Conservation (phyloP, 2,888 invertebrate species). For the Schizaphis graminum region DNA sequence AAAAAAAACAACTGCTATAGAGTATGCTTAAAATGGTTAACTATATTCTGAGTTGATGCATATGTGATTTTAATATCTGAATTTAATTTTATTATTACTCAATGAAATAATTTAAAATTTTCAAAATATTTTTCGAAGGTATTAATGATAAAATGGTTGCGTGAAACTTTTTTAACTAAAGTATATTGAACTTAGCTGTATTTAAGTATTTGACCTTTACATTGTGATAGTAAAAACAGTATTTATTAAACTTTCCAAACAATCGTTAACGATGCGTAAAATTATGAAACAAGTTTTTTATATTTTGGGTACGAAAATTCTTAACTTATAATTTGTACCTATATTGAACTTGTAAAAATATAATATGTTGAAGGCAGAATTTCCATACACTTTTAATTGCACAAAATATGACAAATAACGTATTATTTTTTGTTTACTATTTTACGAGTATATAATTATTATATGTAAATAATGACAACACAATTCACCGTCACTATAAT, state of each 20-base stretch:
- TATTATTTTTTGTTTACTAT: background rate
- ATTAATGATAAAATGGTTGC: background rate
- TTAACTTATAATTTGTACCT: background rate
- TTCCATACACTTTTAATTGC: background rate
- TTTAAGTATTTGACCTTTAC: slow-evolving; percentile 3
- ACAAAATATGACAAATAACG: background rate
- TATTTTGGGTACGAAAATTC: background rate
- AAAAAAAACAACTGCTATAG: background rate
- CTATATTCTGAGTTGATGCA: background rate
- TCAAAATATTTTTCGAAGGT: background rate
- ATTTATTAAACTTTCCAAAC: slow-evolving; percentile 25
- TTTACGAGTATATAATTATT: background rate
- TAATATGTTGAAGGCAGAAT: background rate
- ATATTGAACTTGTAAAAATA: background rate
- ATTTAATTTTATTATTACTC: background rate
- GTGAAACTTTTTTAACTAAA: background rate
- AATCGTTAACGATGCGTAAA: slow-evolving; percentile 45
- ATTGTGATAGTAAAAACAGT: background rate
- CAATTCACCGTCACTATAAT: background rate
- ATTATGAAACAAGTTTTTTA: slow-evolving; percentile 27
- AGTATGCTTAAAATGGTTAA: background rate
- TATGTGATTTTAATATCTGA: background rate
- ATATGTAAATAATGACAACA: background rate
- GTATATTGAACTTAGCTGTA: background rate
- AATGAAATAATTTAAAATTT: background rate